Evolutionary conservation across 2,113 vertebrate species (phyloP), one percentile per base, ranked within the genome.

Genomic region (Smithornis capensis): DNA sequence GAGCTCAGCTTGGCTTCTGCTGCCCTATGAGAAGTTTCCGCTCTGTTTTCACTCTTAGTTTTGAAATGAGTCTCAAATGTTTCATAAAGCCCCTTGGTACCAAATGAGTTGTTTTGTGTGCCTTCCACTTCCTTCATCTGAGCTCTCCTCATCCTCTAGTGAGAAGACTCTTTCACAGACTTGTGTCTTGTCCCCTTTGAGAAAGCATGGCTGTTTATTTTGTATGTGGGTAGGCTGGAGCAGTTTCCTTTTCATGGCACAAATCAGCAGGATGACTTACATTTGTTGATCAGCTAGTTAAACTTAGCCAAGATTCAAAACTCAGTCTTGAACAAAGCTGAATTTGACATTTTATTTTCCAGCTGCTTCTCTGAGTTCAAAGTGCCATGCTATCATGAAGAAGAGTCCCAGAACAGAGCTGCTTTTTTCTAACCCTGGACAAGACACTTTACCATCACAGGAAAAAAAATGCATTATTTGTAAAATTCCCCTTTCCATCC

Each of bases 281-380:
- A 28, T 52, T 91, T 28, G 77, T 78, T 73, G 65, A 71, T 45
- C 3, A 1, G 37, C 31, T 75, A 40, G 38, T 55, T 67, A 55
- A 92, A 69, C 68, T 84, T 29, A 89, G 62, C 89, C 81, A 79
- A 62, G 83, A 71, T 60, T 69, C 81, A 94, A 94, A 95, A 76
- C 57, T 79, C 44, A 24, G 44, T 69, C 74, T 68, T 71, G 44
- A 82, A 37, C 65, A 84, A 53, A 95, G 73, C 28, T 79, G 77
- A 91, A 85, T 82, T 77, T 62, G 81, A 73, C 37, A 94, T 94
- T 96, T 89, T 89, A 31, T 87, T 84, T 89, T 87, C 70, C 83
- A 87, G 77, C 45, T 89, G 56, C 69, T 92, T 95, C 49, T 56
- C 37, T 25, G 25, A 69, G 77, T 92, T 91, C 83, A 73, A 94